Evolutionary conservation across 1,140 invertebrate genomes (phyloP), one percentile per base, ranked within the genome.

Genomic region (Heliconius nattereri): DNA sequence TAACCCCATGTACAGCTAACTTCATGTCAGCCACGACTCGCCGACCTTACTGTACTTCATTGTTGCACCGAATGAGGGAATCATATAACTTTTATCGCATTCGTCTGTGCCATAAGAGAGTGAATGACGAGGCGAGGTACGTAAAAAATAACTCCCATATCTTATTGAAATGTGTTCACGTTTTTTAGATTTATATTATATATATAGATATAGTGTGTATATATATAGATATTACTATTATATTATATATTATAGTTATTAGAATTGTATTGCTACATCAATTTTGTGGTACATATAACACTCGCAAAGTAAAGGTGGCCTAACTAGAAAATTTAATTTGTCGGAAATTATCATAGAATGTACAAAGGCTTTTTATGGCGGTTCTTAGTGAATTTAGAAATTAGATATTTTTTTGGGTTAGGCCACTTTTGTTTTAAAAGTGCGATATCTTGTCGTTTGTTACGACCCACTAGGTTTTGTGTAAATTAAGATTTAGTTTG

Each of bases 161-260:
- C 90, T 92, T 91, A 91, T 89, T 88, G 80, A 92, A 92, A 93
- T 93, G 91, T 93, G 91, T 93, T 93, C 91, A 92, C 83, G 89
- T 90, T 90, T 80, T 92, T 91, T 90, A 86, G 89, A 86, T 60
- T 23, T 60, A 29, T 66, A 23, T 23, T 66, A 66, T 52, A 80
- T 66, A 66, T 66, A 66, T 66, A 66, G 60, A 29, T 66, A 66
- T 66, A 82, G 84, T 88, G 84, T 92, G 87, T 89, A 91, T 90
- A 86, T 83, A 52, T 52, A 52, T 52, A 19, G 49, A 52, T 52
- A 52, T 52, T 52, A 52, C 16, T 52, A 52, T 52, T 52, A 52
- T 52, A 52, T 52, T 52, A 52, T 20, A 20, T 52, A 52, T 52
- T 20, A 45, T 45, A 20, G 7, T 20, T 52, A 52, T 52, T 52